These are phyloP conservation scores for Odocoileus hemionus DNA, from an alignment of 2,113 vertebrate genomes.

Conservation along the genomic window DNA sequence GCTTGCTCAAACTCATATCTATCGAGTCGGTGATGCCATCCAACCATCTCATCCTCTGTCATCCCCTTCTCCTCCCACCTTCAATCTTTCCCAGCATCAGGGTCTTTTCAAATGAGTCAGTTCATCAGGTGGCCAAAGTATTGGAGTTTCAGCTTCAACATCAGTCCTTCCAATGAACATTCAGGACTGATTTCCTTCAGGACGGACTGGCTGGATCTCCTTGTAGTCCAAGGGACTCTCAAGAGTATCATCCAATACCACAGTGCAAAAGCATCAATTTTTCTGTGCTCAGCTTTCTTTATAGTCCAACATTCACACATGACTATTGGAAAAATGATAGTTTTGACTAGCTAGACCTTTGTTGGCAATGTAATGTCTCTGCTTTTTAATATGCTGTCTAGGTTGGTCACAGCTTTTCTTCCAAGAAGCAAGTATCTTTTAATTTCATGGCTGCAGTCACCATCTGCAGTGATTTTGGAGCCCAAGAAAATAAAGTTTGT, in stretches of 20 bases:
- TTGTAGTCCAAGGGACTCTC: neutral
- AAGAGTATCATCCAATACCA: neutral
- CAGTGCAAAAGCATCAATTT: neutral
- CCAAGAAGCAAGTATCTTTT: neutral
- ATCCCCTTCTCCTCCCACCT: neutral
- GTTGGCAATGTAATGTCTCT: neutral
- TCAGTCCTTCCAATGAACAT: neutral
- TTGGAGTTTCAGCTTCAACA: neutral
- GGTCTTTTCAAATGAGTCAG: neutral
- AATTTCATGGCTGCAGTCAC: neutral
- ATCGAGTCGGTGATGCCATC: neutral
- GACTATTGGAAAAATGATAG: neutral
- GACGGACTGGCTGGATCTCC: neutral
- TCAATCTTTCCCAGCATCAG: neutral
- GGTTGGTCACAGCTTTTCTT: neutral
- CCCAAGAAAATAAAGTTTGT: neutral
- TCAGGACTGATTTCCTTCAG: neutral
- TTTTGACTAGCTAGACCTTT: neutral
- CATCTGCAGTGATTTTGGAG: neutral
- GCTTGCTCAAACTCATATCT: neutral
- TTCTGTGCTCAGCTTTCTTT: rapidly evolving
- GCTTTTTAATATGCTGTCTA: neutral
- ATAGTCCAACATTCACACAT: neutral
- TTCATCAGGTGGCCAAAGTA: neutral
- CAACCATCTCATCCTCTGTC: neutral